phyloP scores from a whole-genome alignment of 2,888 invertebrate genomes.

The Cartodere bifasciata region DNA sequence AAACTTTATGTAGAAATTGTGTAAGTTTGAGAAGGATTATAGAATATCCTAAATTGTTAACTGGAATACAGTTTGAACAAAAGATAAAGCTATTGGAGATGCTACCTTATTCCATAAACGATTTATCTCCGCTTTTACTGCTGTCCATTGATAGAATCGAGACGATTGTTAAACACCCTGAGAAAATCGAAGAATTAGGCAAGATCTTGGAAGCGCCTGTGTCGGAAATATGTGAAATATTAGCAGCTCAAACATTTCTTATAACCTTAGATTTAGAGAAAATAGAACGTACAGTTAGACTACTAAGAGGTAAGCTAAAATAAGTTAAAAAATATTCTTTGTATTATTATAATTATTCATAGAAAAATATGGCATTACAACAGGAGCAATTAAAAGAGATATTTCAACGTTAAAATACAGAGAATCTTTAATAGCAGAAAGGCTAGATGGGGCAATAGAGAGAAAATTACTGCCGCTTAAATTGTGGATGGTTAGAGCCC shows the following conservation, averaged over 20 bases:
- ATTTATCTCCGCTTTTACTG: conserved; percentile 15
- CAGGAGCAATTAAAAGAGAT: conserved; percentile 32
- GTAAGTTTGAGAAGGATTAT: no score
- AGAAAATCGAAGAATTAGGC: background rate
- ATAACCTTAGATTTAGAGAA: no score
- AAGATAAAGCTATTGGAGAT: conserved; percentile 22
- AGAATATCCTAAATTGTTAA: no score
- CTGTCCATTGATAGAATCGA: conserved; percentile 1
- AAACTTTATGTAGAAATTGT: no score
- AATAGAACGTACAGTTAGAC: no score
- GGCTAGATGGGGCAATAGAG: conserved; percentile 29
- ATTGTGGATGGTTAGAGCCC: conserved; percentile 38
- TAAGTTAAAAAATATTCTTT: background rate
- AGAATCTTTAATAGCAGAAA: conserved; percentile 22
- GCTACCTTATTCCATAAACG: conserved; percentile 22
- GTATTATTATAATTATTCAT: conserved; percentile 1
- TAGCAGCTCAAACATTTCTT: background rate
- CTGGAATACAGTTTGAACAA: no score
- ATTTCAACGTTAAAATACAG: conserved; percentile 35
- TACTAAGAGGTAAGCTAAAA: no score
- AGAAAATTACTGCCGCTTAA: conserved; percentile 26
- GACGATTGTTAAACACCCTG: conserved; percentile 1
- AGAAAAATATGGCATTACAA: conserved; percentile 29
- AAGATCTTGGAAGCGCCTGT: conserved; percentile 3
- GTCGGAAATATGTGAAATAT: background rate